Base-by-base conservation (phyloP, 2,888 invertebrate genomes). In the Callimorpha dominula region DNA sequence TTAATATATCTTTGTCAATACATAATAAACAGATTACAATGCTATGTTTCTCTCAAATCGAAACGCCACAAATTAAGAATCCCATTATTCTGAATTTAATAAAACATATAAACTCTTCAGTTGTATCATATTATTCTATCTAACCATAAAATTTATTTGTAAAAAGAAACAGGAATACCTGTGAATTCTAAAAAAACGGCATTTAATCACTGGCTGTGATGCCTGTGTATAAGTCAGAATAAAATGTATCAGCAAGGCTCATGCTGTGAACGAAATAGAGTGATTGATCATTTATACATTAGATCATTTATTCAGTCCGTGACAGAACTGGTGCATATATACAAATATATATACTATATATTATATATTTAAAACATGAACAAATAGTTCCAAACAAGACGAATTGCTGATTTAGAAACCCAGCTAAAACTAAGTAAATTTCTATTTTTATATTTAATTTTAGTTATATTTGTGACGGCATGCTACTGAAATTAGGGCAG, bases 231-330 rank as follows among this genome's bases (percentile, higher is more conserved):
- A 78, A 75, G 71, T 79, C 82, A 75, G 73, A 87, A 86, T 87
- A 83, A 79, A 84, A 78, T 83, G 81, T 83, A 82, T 81, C 81
- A 77, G 85, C 86, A 81, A 72, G 79, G 81, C 72, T 70, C 81
- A 77, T 68, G 75, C 73, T 78, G 78, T 60, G 78, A 78, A 73
- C 78, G 80, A 84, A 81, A 85, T 83, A 78, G 85, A 89, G 85
- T 81, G 14, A 73, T 78, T 81, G 14, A 31, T 2, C 31, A 82
- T 78, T 81, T 85, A 83, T 78, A 74, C 73, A 77, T n/a, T n/a
- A n/a, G n/a, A 68, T 74, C 75, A 79, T 81, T 81, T 81, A 74
- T 79, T 75, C 68, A 70, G 68, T 70, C 72, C 73, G 75, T 60
- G 65, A 60, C 50, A 74, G 73, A 79, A 81, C 31, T 31, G 31